Conservation (phyloP, 2,888 invertebrate species). For the Sipha maydis region DNA sequence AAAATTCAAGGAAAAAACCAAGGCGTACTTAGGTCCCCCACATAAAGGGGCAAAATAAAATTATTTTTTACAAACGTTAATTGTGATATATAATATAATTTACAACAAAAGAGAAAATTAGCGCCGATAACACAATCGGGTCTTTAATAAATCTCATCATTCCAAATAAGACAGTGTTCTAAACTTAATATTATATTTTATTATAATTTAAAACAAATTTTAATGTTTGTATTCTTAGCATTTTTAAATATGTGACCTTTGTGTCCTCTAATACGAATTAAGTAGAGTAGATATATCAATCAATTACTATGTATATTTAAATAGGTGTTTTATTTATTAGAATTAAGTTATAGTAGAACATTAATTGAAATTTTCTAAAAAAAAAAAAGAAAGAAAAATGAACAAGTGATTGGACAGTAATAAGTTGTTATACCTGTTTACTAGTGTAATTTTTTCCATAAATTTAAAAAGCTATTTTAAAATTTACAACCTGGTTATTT, state of each 20-base stretch:
- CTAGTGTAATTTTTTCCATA: constrained; percentile 33
- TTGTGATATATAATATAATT: constrained; percentile 54
- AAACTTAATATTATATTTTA: constrained; percentile 56
- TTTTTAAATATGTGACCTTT: constrained; percentile 58
- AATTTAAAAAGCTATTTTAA: constrained; percentile 41
- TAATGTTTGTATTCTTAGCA: constrained; percentile 53
- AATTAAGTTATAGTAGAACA: constrained; percentile 37
- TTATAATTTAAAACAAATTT: constrained; percentile 54
- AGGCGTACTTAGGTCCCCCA: constrained; percentile 50
- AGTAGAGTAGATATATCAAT: constrained; percentile 57
- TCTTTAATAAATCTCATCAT: constrained; percentile 58
- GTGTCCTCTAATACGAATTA: constrained; percentile 62
- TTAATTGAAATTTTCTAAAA: constrained; percentile 31
- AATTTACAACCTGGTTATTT: constrained; percentile 46
- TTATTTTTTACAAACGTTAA: constrained; percentile 59
- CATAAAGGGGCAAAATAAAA: constrained; percentile 41
- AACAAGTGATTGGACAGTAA: constrained; percentile 54
- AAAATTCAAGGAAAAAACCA: constrained; percentile 24
- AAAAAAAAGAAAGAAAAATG: neutral
- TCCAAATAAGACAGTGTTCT: constrained; percentile 61
- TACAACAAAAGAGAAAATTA: constrained; percentile 51
- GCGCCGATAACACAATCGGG: constrained; percentile 30
- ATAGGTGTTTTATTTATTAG: constrained; percentile 52
- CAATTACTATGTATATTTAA: constrained; percentile 51
- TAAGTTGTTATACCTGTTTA: constrained; percentile 47